Evolutionary conservation across 1,140 invertebrate genomes (phyloP), one percentile per base, ranked within the genome.

Genomic region (Spodoptera frugiperda): DNA sequence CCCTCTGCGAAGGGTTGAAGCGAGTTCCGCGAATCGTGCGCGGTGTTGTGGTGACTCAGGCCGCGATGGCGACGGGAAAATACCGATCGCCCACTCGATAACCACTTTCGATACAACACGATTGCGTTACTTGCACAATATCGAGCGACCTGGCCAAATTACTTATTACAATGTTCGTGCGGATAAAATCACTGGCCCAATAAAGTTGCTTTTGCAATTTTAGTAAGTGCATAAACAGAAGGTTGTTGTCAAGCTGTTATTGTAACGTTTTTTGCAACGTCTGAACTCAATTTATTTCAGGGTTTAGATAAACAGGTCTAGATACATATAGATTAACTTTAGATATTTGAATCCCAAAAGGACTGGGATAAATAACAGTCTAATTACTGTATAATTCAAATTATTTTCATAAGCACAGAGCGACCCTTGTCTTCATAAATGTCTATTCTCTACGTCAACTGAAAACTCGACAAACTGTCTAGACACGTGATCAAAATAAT

Each of bases 41-140:
- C 77, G 78, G 81, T 75, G 73, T 80, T 79, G 5, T 81, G 83
- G 84, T 93, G 92, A 93, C 84, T 93, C 92, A 91, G 79, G 78
- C 76, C 78, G 73, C 78, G 78, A 70, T 80, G 82, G 83, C 83
- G 78, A 76, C 80, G 84, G 87, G 87, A 87, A 89, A 90, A 89
- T 85, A 88, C 85, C 79, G 84, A 89, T 88, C 88, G 87, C 83
- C 78, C 82, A 85, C 63, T 85, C 83, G 86, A 87, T 85, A 86
- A 83, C 78, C 76, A 75, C 81, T 87, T 87, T 82, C 81, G 74
- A 87, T 83, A 73, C 76, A 78, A 65, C 77, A 80, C 83, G 78
- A 84, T 83, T 83, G 83, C 84, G 63, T 81, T 63, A 54, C 76
- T 78, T 83, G 70, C 76, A 78, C 76, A 78, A 65, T 80, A 78